A percentile compares a stretch with the other conserved stretches of the same genome.
Conservation (phyloP, 2,888 invertebrate genomes). For the Tiliacea citrago region DNA sequence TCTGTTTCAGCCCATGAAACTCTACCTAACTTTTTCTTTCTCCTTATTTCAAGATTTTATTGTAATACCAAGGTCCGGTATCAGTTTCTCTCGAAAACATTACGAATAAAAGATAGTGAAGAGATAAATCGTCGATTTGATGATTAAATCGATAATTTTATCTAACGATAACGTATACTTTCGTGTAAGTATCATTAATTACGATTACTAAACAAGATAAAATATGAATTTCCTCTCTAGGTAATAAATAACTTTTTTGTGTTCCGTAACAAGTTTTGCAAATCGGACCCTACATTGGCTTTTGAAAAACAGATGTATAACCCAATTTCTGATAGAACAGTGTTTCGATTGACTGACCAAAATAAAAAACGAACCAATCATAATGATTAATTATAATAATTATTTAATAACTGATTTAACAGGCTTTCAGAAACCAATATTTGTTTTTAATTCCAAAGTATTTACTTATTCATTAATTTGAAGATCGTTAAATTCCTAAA, state of each 20-base stretch:
- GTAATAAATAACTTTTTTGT: background rate
- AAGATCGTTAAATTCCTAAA: background rate
- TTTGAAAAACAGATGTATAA: background rate
- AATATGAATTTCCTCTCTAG: slow-evolving; percentile 28
- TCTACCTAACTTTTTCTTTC: background rate
- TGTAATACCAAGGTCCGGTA: slow-evolving; percentile 19
- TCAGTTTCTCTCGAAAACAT: slow-evolving; percentile 43
- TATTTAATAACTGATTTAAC: no score
- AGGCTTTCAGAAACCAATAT: background rate
- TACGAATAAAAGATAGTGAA: slow-evolving; percentile 33
- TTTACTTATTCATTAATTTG: background rate
- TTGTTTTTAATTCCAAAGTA: background rate
- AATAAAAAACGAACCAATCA: background rate
- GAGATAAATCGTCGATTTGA: slow-evolving; percentile 34
- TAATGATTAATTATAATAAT: no score
- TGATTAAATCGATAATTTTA: slow-evolving; percentile 44
- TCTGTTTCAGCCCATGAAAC: no score
- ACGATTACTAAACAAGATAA: slow-evolving; percentile 32
- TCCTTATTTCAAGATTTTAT: slow-evolving; percentile 22
- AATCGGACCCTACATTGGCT: background rate
- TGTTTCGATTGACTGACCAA: background rate
- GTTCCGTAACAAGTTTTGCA: background rate
- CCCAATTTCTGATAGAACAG: background rate
- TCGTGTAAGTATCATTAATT: slow-evolving; percentile 45
- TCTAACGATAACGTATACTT: slow-evolving; percentile 42